Percentiles rank a stretch among this genome's conserved stretches.
These are phyloP conservation scores for Drosophila villosipedis DNA, from an alignment of 2,888 invertebrate species.

Conservation along the genomic window DNA sequence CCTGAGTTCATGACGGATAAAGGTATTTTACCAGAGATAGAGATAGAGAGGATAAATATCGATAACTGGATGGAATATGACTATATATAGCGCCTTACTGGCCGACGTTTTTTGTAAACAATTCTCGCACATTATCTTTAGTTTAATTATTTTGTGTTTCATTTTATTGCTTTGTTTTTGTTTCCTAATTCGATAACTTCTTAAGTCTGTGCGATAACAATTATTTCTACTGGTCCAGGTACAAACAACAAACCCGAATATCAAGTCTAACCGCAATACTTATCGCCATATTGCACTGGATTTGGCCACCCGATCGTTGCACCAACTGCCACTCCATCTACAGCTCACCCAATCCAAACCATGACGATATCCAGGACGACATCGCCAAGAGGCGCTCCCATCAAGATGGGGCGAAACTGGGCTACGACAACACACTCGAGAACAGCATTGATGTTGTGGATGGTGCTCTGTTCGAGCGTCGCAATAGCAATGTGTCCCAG, in stretches of 20 bases:
- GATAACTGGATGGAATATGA: slow-evolving; percentile 19
- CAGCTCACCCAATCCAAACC: slow-evolving; percentile 82
- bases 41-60: slow-evolving; percentile 10
- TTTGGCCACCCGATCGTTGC: slow-evolving; percentile 91
- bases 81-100: slow-evolving; percentile 77
- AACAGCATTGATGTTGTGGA: slow-evolving; percentile 68
- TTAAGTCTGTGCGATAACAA: neutral
- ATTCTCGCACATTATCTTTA: slow-evolving; percentile 81
- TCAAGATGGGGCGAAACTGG: slow-evolving; percentile 78
- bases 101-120: slow-evolving; percentile 85
- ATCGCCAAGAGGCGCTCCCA: slow-evolving; percentile 80
- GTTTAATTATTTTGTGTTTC: slow-evolving; percentile 10
- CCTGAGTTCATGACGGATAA: slow-evolving; percentile 83
- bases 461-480: slow-evolving; percentile 79
- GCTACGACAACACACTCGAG: slow-evolving; percentile 50
- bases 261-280: slow-evolving; percentile 93
- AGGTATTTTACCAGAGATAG: slow-evolving; percentile 54
- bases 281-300: slow-evolving; percentile 90
- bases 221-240: slow-evolving; percentile 86
- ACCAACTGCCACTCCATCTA: slow-evolving; percentile 86
- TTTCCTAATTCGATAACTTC: neutral
- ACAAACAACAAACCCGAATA: slow-evolving; percentile 97
- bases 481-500: slow-evolving; percentile 87
- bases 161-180: slow-evolving; percentile 7
- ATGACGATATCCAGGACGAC: slow-evolving; percentile 77